These are phyloP conservation scores for Harlomillsia oculata DNA, from an alignment of 1,140 invertebrate species.

Conservation along the genomic window DNA sequence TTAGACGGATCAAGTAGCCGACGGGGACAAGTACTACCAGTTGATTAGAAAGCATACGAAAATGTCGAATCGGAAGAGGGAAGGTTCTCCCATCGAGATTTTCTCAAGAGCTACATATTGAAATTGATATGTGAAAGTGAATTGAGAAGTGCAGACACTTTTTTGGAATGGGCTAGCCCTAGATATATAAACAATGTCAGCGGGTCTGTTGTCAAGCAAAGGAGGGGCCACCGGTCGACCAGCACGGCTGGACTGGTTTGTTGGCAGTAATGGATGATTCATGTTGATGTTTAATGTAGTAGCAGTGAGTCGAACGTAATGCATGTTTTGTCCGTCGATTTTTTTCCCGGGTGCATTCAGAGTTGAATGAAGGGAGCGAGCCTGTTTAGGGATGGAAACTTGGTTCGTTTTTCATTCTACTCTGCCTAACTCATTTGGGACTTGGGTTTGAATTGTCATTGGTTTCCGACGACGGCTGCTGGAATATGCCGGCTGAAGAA, in stretches of 20 bases:
- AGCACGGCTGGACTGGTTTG: neutral
- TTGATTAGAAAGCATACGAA: neutral
- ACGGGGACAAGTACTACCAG: neutral
- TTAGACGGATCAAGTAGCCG: neutral
- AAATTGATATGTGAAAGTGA: no score
- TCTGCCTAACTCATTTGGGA: no score
- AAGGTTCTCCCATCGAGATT: neutral
- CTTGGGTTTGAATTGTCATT: slow-evolving; percentile 14
- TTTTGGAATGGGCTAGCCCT: neutral
- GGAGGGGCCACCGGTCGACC: neutral
- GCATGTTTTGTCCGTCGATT: slow-evolving; percentile 15
- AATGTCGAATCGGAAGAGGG: neutral
- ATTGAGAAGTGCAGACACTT: no score
- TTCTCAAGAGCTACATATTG: neutral
- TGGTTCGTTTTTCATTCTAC: no score
- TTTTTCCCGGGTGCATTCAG: slow-evolving; percentile 20
- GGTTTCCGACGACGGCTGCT: slow-evolving; percentile 9
- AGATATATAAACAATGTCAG: neutral
- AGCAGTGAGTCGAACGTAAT: slow-evolving; percentile 19
- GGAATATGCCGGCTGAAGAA: slow-evolving; percentile 17
- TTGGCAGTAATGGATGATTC: slow-evolving; percentile 6
- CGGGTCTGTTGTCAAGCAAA: neutral
- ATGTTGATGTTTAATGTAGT: slow-evolving; percentile 13
- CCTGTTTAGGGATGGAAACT: neutral
- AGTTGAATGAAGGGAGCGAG: neutral